These are phyloP conservation scores for Uropsilus gracilis DNA, from an alignment of 2,113 vertebrate genomes.

Conservation along the genomic window DNA sequence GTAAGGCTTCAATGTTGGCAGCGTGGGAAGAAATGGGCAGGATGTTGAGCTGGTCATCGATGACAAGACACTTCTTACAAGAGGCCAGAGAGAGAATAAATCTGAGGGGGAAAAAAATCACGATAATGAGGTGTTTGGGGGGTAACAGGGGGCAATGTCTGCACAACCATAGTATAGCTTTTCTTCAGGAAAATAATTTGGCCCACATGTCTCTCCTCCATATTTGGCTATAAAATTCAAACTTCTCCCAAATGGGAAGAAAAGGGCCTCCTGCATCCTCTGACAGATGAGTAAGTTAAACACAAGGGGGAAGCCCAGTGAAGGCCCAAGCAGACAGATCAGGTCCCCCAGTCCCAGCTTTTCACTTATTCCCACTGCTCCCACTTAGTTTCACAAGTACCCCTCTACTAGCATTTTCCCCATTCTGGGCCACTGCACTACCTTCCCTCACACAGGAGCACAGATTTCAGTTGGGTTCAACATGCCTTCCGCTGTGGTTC, in stretches of 20 bases:
- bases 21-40: slow-evolving; percentile 95
- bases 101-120: slow-evolving; percentile 84
- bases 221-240: not conserved
- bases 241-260: not conserved
- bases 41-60: slow-evolving; percentile 97
- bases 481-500: not conserved
- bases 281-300: not conserved
- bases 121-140: not conserved
- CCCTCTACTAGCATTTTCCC: not conserved
- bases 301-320: not conserved
- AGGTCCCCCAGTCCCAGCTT: not conserved
- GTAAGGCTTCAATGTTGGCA: slow-evolving; percentile 91
- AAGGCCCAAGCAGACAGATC: not conserved
- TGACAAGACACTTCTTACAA: slow-evolving; percentile 95
- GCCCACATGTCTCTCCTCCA: accelerated
- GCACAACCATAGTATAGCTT: not conserved
- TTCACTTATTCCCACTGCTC: too few species aligned
- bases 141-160: not conserved
- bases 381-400: not conserved
- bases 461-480: not conserved
- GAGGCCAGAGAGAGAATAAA: slow-evolving; percentile 96
- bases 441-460: not conserved
- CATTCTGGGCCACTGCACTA: not conserved
- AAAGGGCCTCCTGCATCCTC: not conserved
- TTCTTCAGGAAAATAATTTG: not conserved